Base-by-base conservation (phyloP, 2,113 vertebrate genomes). In the Crotalus helleri region DNA sequence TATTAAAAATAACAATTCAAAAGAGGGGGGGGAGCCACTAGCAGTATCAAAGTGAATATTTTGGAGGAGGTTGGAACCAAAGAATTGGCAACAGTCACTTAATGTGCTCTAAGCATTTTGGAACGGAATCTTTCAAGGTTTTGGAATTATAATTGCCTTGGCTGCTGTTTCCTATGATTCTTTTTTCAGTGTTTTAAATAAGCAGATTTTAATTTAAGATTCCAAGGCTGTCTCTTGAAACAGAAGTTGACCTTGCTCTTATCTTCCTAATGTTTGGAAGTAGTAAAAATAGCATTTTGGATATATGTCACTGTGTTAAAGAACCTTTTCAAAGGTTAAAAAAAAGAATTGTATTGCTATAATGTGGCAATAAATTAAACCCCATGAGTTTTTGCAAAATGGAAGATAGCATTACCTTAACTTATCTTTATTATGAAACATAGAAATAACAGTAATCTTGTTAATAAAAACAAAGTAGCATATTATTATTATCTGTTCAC, bases 71-170 rank as follows among this genome's bases (percentile, higher is more conserved):
- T 58, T 58, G 54, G 54, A 91, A 86, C 2, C 44, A 91, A 46
- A 91, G 81, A 53, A 39, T 91, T 91, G 91, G 91, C 91, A 86
- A 17, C 8, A 91, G 17, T 17, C 15, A 9, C 24, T 21, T 87
- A 57, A 91, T 87, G 49, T 51, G 39, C 54, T 91, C 57, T 91
- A 57, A 86, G 74, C 74, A 85, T 85, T 91, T 91, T 86, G 55
- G 91, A 87, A 86, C 24, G 49, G 44, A 57, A 13, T 12, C n/a
- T 53, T 91, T 19, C 33, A 85, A 39, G 39, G 74, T 44, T 81
- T 91, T 85, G 21, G 61, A 85, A 33, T 39, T 26, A 91, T 51
- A 91, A 85, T 51, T 13, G 69, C 49, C 51, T 59, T 24, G 81
- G 39, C 44, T 87, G 11, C 55, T 57, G 23, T 33, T 58, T 53